These are phyloP conservation scores for Cosmopolites sordidus DNA, from an alignment of 2,888 invertebrate genomes.

Conservation along the genomic window DNA sequence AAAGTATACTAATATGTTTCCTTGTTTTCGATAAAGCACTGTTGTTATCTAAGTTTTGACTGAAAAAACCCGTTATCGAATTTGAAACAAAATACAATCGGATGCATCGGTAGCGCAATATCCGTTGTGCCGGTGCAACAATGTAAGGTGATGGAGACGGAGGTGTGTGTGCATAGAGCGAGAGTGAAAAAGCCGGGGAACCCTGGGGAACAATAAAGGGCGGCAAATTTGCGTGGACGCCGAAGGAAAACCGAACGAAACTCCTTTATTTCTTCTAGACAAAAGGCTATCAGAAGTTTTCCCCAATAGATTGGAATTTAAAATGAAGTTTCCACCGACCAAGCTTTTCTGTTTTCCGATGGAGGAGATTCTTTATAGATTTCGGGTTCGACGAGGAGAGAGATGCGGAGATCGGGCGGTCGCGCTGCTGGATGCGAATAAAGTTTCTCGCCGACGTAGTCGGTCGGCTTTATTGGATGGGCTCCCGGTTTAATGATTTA, in stretches of 20 bases:
- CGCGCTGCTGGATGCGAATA: background rate
- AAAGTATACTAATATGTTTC: too few species aligned
- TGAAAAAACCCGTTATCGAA: background rate
- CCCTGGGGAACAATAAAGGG: constrained; percentile 18
- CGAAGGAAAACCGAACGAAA: constrained; percentile 23
- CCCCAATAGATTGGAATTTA: constrained; percentile 39
- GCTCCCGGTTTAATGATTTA: background rate
- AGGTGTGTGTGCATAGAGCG: background rate
- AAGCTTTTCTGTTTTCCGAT: background rate
- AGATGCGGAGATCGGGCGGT: background rate
- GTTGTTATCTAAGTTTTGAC: too few species aligned
- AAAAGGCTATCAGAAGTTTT: constrained; percentile 38
- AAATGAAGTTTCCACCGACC: constrained; percentile 36
- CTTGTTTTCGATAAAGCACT: too few species aligned
- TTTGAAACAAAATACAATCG: background rate
- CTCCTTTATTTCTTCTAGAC: constrained; percentile 37
- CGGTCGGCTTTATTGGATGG: constrained; percentile 1
- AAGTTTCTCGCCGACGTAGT: constrained; percentile 1
- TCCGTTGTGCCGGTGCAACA: background rate
- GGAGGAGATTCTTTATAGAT: constrained; percentile 19
- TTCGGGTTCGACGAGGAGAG: background rate
- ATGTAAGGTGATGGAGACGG: background rate
- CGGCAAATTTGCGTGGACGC: constrained; percentile 29
- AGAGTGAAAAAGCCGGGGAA: background rate
- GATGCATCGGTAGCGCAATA: background rate